Percentiles rank a stretch among this genome's conserved stretches.
These are phyloP conservation scores for Danionella cerebrum DNA, from an alignment of 2,113 vertebrate species.

Conservation along the genomic window DNA sequence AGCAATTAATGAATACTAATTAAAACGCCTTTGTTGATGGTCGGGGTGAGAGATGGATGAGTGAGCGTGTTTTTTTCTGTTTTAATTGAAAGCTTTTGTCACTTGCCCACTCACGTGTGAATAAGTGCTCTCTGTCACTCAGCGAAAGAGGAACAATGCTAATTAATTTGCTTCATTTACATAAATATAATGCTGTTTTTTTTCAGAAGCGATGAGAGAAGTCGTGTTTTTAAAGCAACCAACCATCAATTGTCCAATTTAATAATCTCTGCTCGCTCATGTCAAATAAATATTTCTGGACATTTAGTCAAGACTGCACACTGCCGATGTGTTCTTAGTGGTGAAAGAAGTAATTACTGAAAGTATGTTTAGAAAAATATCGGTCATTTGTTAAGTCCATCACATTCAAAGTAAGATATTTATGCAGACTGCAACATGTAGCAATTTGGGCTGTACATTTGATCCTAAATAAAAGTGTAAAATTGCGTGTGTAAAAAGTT, in stretches of 20 bases:
- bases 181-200: slow-evolving; percentile 33
- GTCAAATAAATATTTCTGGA: background rate
- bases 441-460: too few species aligned
- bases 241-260: background rate
- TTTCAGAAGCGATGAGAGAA: slow-evolving; percentile 11
- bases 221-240: slow-evolving; percentile 14
- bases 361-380: background rate
- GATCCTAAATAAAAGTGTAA: too few species aligned
- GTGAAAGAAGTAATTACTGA: background rate
- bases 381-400: too few species aligned
- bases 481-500: too few species aligned
- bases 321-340: background rate
- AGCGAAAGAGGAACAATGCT: slow-evolving; percentile 26
- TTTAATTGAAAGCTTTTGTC: slow-evolving; percentile 46
- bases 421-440: too few species aligned
- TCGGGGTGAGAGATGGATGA: slow-evolving; percentile 44
- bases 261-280: background rate
- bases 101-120: slow-evolving; percentile 35
- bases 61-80: slow-evolving; percentile 38
- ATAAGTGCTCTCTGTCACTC: slow-evolving; percentile 38
- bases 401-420: too few species aligned
- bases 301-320: background rate
- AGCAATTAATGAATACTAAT: slow-evolving; percentile 69
- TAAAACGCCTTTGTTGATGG: slow-evolving; percentile 66
- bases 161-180: slow-evolving; percentile 40